phyloP scores from a whole-genome alignment of 2,113 vertebrate genomes.

The Crotalus tigris region DNA sequence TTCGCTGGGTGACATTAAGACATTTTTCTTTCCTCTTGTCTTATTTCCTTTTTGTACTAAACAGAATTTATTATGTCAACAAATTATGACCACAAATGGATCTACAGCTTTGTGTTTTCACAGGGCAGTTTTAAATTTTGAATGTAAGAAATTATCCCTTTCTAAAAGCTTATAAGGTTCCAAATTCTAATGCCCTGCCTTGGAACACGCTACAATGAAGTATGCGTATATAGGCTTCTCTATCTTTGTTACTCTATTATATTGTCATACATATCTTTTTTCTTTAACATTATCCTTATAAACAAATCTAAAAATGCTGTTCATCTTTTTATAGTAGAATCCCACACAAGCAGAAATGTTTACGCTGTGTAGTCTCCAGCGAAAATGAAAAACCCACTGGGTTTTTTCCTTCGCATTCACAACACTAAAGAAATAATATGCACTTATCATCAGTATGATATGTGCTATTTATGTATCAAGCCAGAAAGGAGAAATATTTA shows the following conservation, averaged over 20 bases:
- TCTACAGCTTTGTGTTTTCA: background rate
- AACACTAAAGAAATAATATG: conserved; percentile 55
- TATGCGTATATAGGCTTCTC: too few species aligned
- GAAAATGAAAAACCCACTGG: conserved; percentile 18
- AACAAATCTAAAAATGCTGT: conserved; percentile 10
- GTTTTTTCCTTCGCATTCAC: conserved; percentile 1
- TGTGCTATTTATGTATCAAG: conserved; percentile 47
- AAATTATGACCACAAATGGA: background rate
- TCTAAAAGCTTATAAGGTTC: background rate
- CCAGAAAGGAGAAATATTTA: conserved; percentile 36
- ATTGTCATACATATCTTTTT: background rate
- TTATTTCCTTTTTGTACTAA: background rate
- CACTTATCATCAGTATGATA: conserved; percentile 41
- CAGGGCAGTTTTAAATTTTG: background rate
- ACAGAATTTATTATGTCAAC: background rate
- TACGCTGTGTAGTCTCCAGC: conserved; percentile 22
- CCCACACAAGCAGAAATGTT: conserved; percentile 23
- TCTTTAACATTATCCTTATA: background rate
- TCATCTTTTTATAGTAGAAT: background rate
- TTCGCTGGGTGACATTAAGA: too few species aligned
- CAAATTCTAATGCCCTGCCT: too few species aligned
- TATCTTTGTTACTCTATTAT: background rate
- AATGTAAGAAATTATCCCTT: background rate
- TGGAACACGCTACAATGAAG: too few species aligned
- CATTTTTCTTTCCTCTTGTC: background rate